Conservation (phyloP, 1,140 invertebrate species). For the Trachelipus rathkii region DNA sequence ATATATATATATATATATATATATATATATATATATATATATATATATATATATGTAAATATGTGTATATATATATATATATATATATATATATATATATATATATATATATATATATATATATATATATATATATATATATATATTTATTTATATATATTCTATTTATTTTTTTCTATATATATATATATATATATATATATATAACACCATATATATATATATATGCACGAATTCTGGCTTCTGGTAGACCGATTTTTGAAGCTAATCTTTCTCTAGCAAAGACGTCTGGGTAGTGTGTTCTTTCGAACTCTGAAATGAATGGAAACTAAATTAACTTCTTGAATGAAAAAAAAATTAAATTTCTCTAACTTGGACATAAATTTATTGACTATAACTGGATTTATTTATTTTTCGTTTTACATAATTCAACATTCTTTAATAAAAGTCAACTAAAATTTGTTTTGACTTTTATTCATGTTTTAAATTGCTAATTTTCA, state of each 20-base stretch:
- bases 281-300: conserved; percentile 66
- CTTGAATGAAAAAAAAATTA: no score
- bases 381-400: no score
- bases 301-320: conserved; percentile 51
- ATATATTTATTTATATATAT: not conserved
- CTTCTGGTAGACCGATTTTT: conserved; percentile 62
- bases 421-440: no score
- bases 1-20: conserved; percentile 25
- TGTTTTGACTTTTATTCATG: no score
- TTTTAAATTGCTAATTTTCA: no score
- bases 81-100: not conserved
- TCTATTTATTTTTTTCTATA: no score
- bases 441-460: no score
- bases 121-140: not conserved
- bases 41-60: conserved; percentile 14
- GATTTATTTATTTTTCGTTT: no score
- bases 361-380: no score
- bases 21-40: conserved; percentile 25
- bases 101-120: not conserved
- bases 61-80: conserved; percentile 6
- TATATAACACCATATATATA: conserved; percentile 23
- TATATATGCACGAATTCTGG: conserved; percentile 55
- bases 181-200: conserved; percentile 10
- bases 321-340: not conserved
- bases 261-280: conserved; percentile 60